Conservation (phyloP, 2,888 invertebrate species). For the Drosophila borborema region DNA sequence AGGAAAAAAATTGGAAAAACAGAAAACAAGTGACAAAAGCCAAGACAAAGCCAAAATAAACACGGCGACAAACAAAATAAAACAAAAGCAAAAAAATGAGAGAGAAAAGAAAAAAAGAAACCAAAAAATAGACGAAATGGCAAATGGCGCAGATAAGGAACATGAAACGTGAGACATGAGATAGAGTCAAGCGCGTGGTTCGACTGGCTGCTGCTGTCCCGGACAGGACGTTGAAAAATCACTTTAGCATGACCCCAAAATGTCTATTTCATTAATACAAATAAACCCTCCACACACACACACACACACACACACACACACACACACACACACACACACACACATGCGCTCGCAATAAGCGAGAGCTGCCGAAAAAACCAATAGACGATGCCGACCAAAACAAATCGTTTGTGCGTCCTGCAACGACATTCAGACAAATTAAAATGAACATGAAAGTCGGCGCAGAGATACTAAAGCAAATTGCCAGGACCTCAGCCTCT, state of each 20-base stretch:
- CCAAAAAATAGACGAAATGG: constrained; percentile 12
- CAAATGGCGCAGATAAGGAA: constrained; percentile 59
- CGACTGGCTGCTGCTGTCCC: constrained; percentile 16
- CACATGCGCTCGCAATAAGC: not conserved
- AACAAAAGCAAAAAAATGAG: not conserved
- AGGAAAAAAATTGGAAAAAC: constrained; percentile 10
- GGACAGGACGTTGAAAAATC: constrained; percentile 81
- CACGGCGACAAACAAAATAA: constrained; percentile 49
- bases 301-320: no score
- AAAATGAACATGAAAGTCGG: constrained; percentile 77
- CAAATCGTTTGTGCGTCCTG: constrained; percentile 76
- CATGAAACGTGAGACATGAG: constrained; percentile 45
- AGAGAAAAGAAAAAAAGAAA: not conserved
- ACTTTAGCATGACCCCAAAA: constrained; percentile 82
- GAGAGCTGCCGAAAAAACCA: constrained; percentile 32
- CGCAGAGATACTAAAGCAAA: constrained; percentile 45
- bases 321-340: constrained; percentile 21
- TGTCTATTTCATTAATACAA: constrained; percentile 82
- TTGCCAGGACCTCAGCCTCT: constrained; percentile 2
- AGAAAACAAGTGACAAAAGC: constrained; percentile 35
- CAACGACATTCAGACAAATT: constrained; percentile 77
- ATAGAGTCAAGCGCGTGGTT: constrained; percentile 18
- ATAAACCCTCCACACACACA: constrained; percentile 59
- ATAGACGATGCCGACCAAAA: constrained; percentile 60
- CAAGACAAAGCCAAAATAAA: constrained; percentile 75